These are phyloP conservation scores for Conchocele bisecta DNA, from an alignment of 2,888 invertebrate species.

Conservation along the genomic window DNA sequence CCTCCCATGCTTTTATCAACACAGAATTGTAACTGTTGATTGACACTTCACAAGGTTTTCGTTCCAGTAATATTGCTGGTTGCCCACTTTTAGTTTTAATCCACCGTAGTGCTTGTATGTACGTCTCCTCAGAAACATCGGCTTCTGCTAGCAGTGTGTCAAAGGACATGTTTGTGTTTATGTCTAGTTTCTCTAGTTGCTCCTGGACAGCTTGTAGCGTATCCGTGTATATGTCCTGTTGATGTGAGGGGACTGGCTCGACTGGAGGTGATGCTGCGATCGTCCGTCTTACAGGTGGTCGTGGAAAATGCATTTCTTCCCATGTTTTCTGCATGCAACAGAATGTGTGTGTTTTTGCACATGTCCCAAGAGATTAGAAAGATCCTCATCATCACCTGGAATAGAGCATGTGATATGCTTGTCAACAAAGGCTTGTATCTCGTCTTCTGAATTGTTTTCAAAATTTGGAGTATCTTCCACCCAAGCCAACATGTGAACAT, in stretches of 20 bases:
- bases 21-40: slow-evolving; percentile 33
- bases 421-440: slow-evolving; percentile 25
- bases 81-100: slow-evolving; percentile 24
- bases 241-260: neutral
- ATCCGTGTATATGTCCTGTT: neutral
- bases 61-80: slow-evolving; percentile 18
- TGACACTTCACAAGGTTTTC: slow-evolving; percentile 14
- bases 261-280: neutral
- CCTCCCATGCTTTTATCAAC: slow-evolving; percentile 20
- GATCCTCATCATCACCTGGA: slow-evolving; percentile 14
- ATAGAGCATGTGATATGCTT: slow-evolving; percentile 30
- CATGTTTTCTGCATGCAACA: slow-evolving; percentile 10
- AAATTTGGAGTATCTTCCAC: slow-evolving; percentile 41
- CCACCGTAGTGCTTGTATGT: slow-evolving; percentile 22
- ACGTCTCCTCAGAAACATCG: slow-evolving; percentile 5
- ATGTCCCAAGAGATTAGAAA: neutral
- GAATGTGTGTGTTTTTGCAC: slow-evolving; percentile 26
- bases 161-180: neutral
- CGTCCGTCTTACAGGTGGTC: slow-evolving; percentile 5
- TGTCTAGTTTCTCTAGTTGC: neutral
- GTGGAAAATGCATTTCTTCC: slow-evolving; percentile 20
- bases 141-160: neutral
- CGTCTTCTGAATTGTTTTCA: slow-evolving; percentile 24
- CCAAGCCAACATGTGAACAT: slow-evolving; percentile 54
- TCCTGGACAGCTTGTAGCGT: neutral